These are phyloP conservation scores for Platichthys stellatus DNA, from an alignment of 2,113 vertebrate genomes.

Conservation along the genomic window DNA sequence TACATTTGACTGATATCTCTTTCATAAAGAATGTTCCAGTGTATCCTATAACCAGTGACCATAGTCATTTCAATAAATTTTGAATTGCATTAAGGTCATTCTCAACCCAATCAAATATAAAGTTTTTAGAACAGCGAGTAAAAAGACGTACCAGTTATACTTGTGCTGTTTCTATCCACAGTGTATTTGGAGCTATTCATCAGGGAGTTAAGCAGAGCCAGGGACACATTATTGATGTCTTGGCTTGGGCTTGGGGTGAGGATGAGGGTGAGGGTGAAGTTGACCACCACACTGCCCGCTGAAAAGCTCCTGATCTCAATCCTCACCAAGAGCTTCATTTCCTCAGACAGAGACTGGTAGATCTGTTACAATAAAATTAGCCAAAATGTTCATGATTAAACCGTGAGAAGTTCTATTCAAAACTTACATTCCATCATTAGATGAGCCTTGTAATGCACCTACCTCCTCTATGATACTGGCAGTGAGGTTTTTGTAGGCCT, in stretches of 20 bases:
- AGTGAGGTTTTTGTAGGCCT: slow-evolving; percentile 79
- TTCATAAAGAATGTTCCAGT: too few species aligned
- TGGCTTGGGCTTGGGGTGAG: slow-evolving; percentile 59
- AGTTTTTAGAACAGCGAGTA: background rate
- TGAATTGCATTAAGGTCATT: too few species aligned
- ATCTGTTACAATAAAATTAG: slow-evolving; percentile 73
- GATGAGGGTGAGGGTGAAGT: slow-evolving; percentile 80
- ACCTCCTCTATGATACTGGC: slow-evolving; percentile 80
- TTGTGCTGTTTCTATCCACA: slow-evolving; percentile 72
- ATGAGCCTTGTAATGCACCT: background rate
- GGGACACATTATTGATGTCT: slow-evolving; percentile 65
- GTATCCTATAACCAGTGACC: too few species aligned
- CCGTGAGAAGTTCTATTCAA: background rate
- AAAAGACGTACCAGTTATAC: slow-evolving; percentile 73
- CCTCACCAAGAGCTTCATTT: slow-evolving; percentile 74
- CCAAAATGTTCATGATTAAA: background rate
- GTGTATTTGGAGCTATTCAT: slow-evolving; percentile 74
- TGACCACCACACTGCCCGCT: slow-evolving; percentile 83
- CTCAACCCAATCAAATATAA: background rate
- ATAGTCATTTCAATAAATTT: too few species aligned
- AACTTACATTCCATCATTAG: background rate
- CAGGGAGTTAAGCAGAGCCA: slow-evolving; percentile 76
- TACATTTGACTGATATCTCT: too few species aligned
- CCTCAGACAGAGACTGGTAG: slow-evolving; percentile 63
- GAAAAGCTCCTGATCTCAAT: slow-evolving; percentile 77